A percentile compares a stretch with the other conserved stretches of the same genome.
These are phyloP conservation scores for Linnaemya tessellans DNA, from an alignment of 2,888 invertebrate genomes.

Conservation along the genomic window DNA sequence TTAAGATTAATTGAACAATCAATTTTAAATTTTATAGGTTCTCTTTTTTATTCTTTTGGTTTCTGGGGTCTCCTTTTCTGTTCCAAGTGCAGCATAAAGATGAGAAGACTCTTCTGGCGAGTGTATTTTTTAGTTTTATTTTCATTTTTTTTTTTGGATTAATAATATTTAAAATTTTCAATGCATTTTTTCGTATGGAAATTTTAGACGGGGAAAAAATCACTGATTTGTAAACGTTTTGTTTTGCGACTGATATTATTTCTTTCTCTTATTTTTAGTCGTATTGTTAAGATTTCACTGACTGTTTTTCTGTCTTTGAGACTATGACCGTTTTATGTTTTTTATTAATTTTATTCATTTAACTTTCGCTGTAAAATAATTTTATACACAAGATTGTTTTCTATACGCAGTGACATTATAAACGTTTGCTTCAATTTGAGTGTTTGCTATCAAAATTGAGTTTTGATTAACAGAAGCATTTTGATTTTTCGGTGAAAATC, in stretches of 20 bases:
- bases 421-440: too few species aligned
- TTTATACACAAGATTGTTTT: constrained; percentile 9
- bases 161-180: constrained; percentile 65
- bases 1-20: constrained; percentile 83
- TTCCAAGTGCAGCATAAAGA: constrained; percentile 2
- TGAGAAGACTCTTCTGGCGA: constrained; percentile 23
- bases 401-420: not conserved
- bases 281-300: constrained; percentile 69
- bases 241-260: constrained; percentile 47
- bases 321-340: constrained; percentile 55
- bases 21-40: constrained; percentile 82
- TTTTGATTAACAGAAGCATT: too few species aligned
- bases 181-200: constrained; percentile 41
- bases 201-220: constrained; percentile 41
- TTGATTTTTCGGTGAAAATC: too few species aligned
- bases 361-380: constrained; percentile 21
- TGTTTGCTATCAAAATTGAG: too few species aligned
- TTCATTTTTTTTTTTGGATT: constrained; percentile 42
- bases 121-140: not conserved
- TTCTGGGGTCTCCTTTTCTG: not conserved
- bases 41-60: constrained; percentile 67
- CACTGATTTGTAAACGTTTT: constrained; percentile 72
- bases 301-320: constrained; percentile 44
- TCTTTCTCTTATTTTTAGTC: constrained; percentile 45
- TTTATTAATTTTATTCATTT: constrained; percentile 57